Base-by-base conservation (phyloP, 1,140 invertebrate genomes). In the Phymastichus coffea region DNA sequence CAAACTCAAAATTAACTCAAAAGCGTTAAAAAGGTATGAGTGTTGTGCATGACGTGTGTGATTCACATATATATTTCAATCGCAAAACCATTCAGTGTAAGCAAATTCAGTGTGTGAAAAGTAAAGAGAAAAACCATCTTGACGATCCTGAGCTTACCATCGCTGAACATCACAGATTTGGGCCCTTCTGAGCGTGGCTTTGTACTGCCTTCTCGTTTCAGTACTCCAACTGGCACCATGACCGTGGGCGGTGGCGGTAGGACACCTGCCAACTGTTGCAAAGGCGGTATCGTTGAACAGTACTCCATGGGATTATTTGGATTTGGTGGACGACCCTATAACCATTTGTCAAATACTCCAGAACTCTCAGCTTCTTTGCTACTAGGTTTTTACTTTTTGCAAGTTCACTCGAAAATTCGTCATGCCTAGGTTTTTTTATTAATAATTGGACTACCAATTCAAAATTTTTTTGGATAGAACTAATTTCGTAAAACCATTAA, bases 281-380 rank as follows among this genome's bases (percentile, higher is more conserved):
- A 82, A 63, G 91, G 91, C 63, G 92, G 89, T 74, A 94, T 86
- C 35, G 88, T 91, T 44, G 90, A 92, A 79, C 92, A 94, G 79
- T 94, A 95, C 77, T 95, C 92, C 84, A 89, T 88, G 28, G 92
- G 92, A 80, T 94, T 94, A 77, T 93, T 93, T 43, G 92, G 92
- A 81, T 94, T 92, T 49, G 91, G 91, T 63, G 81, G 77, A 75
- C 78, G 77, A 63, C 72, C 77, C 78, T 75, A 78, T 79, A 80
- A 80, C 71, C 73, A 79, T 78, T 79, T 79, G 74, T 77, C 70
- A 73, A 78, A 78, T 80, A 79, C 76, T 80, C 80, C 88, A 88
- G 43, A 58, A 89, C 85, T 67, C 87, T 76, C n/a, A n/a, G n/a
- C n/a, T n/a, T n/a, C n/a, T n/a, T n/a, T n/a, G n/a, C n/a, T n/a